Evolutionary conservation across 2,797 vertebrate species (phyloP), one percentile per base, ranked within the genome.

Genomic region (Gymnoscopelus microlampas): DNA sequence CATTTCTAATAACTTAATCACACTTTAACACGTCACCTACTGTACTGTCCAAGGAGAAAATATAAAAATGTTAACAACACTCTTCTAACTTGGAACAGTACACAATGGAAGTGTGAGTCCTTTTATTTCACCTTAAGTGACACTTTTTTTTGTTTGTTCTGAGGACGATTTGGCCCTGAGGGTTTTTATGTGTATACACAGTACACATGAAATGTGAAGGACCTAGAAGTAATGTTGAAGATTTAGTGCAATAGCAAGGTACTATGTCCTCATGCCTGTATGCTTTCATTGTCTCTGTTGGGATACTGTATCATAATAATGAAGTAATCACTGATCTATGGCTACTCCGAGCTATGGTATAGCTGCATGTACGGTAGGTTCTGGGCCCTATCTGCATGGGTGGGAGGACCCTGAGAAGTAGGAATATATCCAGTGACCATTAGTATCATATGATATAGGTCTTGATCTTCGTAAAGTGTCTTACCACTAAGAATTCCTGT

Each of bases 171-270:
- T 8, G 7, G 39, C 39, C 39, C 39, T 44, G 9, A 3, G 9
- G 9, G 3, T 10, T 23, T 48, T 24, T 7, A 53, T 63, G 26
- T 71, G 13, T 68, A 39, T 66, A 44, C 39, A 19, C 19, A 39
- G 35, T 39, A 39, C 35, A 44, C 39, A 44, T 44, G 39, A 8
- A 44, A 44, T 48, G 5, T 57, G 58, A 9, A 49, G 32, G 76
- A n/a, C 57, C 66, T 75, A 78, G 76, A 68, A 60, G 71, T 54
- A 48, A 66, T 5, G 23, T 79, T 79, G 60, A 35, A 62, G 10
- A 71, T 80, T 70, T 73, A 77, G 83, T 87, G 82, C 81, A 86
- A 87, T 89, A 83, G 62, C 70, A 67, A 84, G 65, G 47, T 68
- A 70, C 19, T 65, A 49, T 81, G 44, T 60, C 53, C 71, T 78